Percentiles rank a stretch among this genome's conserved stretches.
Evolutionary conservation across 2,113 vertebrate species (phyloP).

Genomic region (Micronycteris hirsuta): DNA sequence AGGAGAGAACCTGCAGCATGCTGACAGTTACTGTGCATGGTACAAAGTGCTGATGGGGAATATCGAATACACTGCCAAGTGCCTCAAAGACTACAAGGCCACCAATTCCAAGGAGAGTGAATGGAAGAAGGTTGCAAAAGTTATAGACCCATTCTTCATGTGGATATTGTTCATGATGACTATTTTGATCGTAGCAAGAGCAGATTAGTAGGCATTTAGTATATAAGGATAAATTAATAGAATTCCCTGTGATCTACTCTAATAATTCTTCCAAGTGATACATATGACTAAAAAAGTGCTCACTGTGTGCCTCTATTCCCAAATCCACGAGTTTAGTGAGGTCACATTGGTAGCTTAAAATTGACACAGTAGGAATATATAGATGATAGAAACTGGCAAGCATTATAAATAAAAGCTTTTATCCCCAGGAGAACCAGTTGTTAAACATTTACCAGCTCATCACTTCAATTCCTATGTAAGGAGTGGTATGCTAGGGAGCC

Average conservation of each 20-base stretch:
- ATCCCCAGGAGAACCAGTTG: not conserved
- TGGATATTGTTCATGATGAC: conserved; percentile 99
- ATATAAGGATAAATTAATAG: not conserved
- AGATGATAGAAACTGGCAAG: not conserved
- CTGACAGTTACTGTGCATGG: conserved; percentile 80
- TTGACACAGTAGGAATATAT: not conserved
- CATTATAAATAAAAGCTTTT: not conserved
- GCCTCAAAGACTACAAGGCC: conserved; percentile 91
- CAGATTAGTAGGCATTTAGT: conserved; percentile 70
- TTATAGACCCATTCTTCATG: conserved; percentile 99
- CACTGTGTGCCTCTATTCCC: not conserved
- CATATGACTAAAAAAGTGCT: not conserved
- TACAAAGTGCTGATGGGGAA: conserved; percentile 88
- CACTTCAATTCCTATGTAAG: not conserved
- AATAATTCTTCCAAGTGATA: not conserved
- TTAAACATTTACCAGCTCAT: not conserved
- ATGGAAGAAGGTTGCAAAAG: conserved; percentile 98
- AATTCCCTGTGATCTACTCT: not conserved
- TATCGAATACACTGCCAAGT: conserved; percentile 94
- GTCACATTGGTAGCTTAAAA: not conserved
- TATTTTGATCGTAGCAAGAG: conserved; percentile 92
- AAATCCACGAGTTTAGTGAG: not conserved
- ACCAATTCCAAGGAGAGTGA: conserved; percentile 90
- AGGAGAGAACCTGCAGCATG: conserved; percentile 63
- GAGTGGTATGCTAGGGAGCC: not conserved